Evolutionary conservation across 2,113 vertebrate genomes (phyloP).

Genomic region (Macquaria ambigua): DNA sequence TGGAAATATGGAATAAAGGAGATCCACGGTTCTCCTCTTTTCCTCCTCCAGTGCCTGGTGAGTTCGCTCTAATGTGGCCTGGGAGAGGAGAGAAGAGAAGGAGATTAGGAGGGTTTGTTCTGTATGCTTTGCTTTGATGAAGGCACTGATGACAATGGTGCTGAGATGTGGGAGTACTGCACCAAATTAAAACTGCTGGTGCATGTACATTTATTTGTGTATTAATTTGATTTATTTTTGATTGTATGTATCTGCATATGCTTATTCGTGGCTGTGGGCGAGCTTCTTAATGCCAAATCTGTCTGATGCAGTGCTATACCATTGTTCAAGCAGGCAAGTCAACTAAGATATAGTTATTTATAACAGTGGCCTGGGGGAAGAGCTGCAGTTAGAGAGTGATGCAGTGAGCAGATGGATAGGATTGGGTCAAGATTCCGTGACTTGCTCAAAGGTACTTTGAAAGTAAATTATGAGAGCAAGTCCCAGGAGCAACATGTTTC

Average conservation of each 20-base stretch:
- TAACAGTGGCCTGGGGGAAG: conserved; percentile 52
- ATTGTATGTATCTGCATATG: conserved; percentile 33
- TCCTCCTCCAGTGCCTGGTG: conserved; percentile 97
- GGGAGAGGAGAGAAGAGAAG: conserved; percentile 9
- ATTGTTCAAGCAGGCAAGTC: conserved; percentile 46
- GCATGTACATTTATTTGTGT: conserved; percentile 21
- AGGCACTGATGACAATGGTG: conserved; percentile 17
- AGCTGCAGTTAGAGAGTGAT: conserved; percentile 50
- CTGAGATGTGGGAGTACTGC: conserved; percentile 50
- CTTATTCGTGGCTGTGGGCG: conserved; percentile 43
- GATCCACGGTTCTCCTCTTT: conserved; percentile 97
- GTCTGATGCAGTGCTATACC: conserved; percentile 36
- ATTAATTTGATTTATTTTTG: conserved; percentile 46
- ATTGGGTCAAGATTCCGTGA: conserved; percentile 61
- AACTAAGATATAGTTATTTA: conserved; percentile 59
- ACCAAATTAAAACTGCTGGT: conserved; percentile 44
- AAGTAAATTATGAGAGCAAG: conserved; percentile 60
- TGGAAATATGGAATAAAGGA: conserved; percentile 98
- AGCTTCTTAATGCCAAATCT: conserved; percentile 28
- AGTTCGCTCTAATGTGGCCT: conserved; percentile 94
- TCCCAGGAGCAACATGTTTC: conserved; percentile 31
- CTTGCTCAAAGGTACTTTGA: conserved; percentile 58
- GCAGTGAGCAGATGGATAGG: conserved; percentile 47
- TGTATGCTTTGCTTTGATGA: conserved; percentile 33
- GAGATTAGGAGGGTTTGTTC: conserved; percentile 36